phyloP scores from a whole-genome alignment of 2,113 vertebrate species.

The Syrrhaptes paradoxus region DNA sequence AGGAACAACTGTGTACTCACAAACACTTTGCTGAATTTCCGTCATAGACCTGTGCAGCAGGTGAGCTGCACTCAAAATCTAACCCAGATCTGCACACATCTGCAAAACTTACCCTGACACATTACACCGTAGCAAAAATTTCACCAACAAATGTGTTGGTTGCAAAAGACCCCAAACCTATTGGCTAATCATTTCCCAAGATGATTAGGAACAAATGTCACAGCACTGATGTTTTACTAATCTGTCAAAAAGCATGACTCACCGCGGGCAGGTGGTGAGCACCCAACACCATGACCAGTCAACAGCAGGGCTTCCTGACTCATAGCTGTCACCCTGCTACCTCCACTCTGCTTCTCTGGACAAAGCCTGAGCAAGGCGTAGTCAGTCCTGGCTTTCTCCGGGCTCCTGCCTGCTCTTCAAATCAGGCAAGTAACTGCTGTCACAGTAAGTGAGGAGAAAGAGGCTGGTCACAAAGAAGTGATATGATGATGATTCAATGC shows the following conservation, averaged over 20 bases:
- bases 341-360: neutral
- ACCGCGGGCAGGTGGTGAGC: neutral
- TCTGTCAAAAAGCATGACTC: neutral
- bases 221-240: neutral
- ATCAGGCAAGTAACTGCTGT: neutral
- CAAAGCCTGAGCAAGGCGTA: neutral
- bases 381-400: neutral
- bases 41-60: neutral
- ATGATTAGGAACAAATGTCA: neutral
- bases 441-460: neutral
- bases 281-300: neutral
- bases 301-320: neutral
- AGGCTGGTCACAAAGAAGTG: neutral
- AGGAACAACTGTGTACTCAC: neutral
- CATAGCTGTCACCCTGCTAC: neutral
- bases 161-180: neutral
- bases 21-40: neutral
- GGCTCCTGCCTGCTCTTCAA: neutral
- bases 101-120: neutral
- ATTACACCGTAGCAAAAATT: neutral
- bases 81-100: neutral
- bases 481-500: neutral
- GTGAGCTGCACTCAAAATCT: neutral
- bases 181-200: neutral
- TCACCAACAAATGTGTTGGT: neutral